Evolutionary conservation across 2,113 vertebrate species (phyloP).

Genomic region (Aleadryas rufinucha): DNA sequence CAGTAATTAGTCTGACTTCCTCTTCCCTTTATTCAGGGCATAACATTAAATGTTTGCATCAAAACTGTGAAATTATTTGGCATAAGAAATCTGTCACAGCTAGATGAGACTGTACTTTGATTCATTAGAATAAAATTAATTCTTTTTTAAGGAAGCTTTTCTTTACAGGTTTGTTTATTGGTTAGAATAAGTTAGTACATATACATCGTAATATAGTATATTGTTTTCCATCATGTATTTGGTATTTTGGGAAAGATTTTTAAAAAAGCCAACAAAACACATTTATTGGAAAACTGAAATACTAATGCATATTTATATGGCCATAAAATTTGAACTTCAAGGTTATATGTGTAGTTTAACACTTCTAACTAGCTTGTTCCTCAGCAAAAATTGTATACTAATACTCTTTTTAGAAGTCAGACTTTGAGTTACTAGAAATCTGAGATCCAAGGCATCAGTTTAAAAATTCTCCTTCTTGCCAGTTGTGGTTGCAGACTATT

Average conservation of each 20-base stretch:
- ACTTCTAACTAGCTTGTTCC: neutral
- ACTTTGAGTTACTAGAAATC: neutral
- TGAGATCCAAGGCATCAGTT: neutral
- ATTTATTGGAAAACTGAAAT: neutral
- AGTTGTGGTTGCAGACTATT: neutral
- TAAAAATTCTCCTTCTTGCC: neutral
- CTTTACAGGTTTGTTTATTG: neutral
- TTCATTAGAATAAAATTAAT: neutral
- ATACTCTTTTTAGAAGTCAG: neutral
- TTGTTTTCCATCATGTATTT: neutral
- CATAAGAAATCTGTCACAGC: neutral
- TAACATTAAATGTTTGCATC: neutral
- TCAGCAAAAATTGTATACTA: neutral
- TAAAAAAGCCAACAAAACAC: neutral
- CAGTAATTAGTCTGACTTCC: neutral
- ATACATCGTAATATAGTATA: neutral
- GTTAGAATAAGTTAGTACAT: neutral
- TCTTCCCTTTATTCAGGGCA: neutral
- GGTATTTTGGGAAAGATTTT: neutral
- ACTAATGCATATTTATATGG: neutral
- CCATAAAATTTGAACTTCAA: neutral
- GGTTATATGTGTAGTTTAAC: neutral
- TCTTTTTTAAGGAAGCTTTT: neutral
- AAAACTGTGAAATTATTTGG: neutral
- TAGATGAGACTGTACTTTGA: neutral